phyloP scores from a whole-genome alignment of 2,888 invertebrate species.

The Spicauda simplicius region DNA sequence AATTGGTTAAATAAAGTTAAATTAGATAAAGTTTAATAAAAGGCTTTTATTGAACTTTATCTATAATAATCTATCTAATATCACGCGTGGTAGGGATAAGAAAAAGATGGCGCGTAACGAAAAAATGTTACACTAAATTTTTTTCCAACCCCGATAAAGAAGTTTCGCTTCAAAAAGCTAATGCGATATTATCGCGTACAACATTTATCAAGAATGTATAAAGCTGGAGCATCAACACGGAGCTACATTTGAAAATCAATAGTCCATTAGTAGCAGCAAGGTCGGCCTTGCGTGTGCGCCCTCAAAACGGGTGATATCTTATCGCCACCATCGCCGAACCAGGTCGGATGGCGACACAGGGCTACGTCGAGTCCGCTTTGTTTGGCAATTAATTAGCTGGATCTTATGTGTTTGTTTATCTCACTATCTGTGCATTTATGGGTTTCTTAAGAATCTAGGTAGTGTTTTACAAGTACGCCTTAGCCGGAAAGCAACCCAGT shows the following conservation, averaged over 20 bases:
- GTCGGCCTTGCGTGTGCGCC: slow-evolving; percentile 50
- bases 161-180: too few species aligned
- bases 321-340: slow-evolving; percentile 51
- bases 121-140: too few species aligned
- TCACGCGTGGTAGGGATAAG: too few species aligned
- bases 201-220: slow-evolving; percentile 1
- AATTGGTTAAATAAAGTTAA: too few species aligned
- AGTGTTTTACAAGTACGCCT: too few species aligned
- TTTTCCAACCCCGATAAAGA: too few species aligned
- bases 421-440: neutral
- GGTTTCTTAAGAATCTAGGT: neutral
- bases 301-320: slow-evolving; percentile 59
- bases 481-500: too few species aligned
- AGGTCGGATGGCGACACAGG: slow-evolving; percentile 41
- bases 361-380: slow-evolving; percentile 5
- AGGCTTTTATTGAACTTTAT: too few species aligned
- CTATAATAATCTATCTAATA: too few species aligned
- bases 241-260: slow-evolving; percentile 37
- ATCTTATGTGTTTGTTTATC: slow-evolving; percentile 21
- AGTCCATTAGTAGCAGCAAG: slow-evolving; percentile 43
- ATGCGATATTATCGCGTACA: neutral
- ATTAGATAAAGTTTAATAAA: too few species aligned
- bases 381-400: slow-evolving; percentile 37
- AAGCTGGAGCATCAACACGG: slow-evolving; percentile 16
- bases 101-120: too few species aligned